These are phyloP conservation scores for Mamestra brassicae DNA, from an alignment of 2,888 invertebrate genomes.

Conservation along the genomic window DNA sequence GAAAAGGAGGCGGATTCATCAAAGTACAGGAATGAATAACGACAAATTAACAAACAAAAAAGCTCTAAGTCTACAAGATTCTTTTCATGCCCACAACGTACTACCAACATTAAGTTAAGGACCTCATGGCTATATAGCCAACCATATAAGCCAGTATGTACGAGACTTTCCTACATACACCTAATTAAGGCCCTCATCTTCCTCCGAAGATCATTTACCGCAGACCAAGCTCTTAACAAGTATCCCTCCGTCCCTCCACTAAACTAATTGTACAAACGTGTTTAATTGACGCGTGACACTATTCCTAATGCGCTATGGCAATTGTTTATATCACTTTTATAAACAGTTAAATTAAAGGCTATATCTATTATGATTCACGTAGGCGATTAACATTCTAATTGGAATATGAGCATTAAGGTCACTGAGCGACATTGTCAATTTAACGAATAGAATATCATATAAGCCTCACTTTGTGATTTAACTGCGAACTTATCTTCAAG, in stretches of 20 bases:
- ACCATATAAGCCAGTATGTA: slow-evolving; percentile 18
- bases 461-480: not conserved
- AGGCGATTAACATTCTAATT: slow-evolving; percentile 50
- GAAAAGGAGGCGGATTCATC: not conserved
- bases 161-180: slow-evolving; percentile 30
- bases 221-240: slow-evolving; percentile 27
- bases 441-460: not conserved
- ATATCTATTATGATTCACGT: slow-evolving; percentile 48
- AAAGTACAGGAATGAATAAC: not conserved
- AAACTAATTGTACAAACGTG: slow-evolving; percentile 73
- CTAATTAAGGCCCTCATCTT: slow-evolving; percentile 57
- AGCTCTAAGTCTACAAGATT: not conserved
- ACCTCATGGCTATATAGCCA: slow-evolving; percentile 4
- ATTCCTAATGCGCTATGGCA: slow-evolving; percentile 60
- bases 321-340: slow-evolving; percentile 61
- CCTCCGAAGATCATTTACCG: slow-evolving; percentile 44
- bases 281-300: slow-evolving; percentile 75
- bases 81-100: slow-evolving; percentile 3
- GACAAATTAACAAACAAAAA: not conserved
- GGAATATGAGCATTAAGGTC: slow-evolving; percentile 43
- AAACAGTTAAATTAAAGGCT: slow-evolving; percentile 49
- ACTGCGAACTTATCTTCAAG: not conserved
- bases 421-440: slow-evolving; percentile 5
- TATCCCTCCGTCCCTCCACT: slow-evolving; percentile 59
- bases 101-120: slow-evolving; percentile 36